Base-by-base conservation (phyloP, 2,113 vertebrate genomes). In the Rhinogobius similis region DNA sequence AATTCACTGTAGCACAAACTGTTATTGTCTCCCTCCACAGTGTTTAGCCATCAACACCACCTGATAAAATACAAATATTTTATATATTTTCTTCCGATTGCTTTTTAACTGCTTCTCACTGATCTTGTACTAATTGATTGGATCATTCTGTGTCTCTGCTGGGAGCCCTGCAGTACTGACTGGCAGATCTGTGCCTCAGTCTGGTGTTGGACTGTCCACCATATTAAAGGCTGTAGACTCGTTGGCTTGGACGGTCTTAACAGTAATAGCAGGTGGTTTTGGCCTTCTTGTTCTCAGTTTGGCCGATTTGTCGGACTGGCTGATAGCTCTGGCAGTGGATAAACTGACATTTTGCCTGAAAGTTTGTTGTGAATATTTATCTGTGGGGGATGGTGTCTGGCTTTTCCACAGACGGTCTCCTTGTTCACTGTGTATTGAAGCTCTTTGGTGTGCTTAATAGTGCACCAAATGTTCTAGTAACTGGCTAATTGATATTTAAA, bases 181-280 rank as follows among this genome's bases (percentile, higher is more conserved):
- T 82, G 80, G 81, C 81, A 77, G 46, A 38, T 77, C 53, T 65
- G 58, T 72, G 67, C 63, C 61, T 53, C 67, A 70, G 68, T 76
- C 76, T 77, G 72, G 78, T 82, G 73, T 79, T 75, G 81, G 76
- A 74, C 46, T 44, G 68, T 77, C 67, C 68, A 70, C 44, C 38
- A 55, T 68, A 77, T 83, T 75, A 73, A 67, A 82, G 76, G 64
- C 75, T 75, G 78, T 41, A 68, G 64, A 50, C 75, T 73, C 52
- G 58, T 86, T 68, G 77, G 77, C 63, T 87, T 78, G 75, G 80
- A 82, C 74, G 73, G 21, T 72, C 29, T 52, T 63, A 7, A 41
- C 71, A 76, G 76, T 62, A 83, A 52, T 81, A 85, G 72, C 85
- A 89, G 87, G 85, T 86, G 79, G 74, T 78, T 77, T 64, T 85